Percentiles rank a stretch among this genome's conserved stretches.
Conservation (phyloP, 2,888 invertebrate genomes). For the Hecatera dysodea region DNA sequence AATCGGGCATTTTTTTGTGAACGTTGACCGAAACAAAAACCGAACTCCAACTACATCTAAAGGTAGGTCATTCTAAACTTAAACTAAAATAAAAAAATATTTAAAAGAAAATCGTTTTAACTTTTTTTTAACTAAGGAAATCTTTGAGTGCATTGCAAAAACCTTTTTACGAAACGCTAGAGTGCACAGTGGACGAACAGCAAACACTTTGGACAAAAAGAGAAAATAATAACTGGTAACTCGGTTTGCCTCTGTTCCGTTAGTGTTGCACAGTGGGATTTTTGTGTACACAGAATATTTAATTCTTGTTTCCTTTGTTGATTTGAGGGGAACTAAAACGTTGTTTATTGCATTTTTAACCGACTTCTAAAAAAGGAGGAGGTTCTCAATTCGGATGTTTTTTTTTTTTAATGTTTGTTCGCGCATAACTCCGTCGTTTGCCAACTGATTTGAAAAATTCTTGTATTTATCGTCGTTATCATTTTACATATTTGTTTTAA, state of each 20-base stretch:
- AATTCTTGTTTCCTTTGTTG: background rate
- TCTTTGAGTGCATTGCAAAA: slow-evolving; percentile 20
- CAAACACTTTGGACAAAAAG: slow-evolving; percentile 45
- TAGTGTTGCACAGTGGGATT: background rate
- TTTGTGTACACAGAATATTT: slow-evolving; percentile 2
- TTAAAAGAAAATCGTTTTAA: background rate
- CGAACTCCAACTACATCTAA: too few species aligned
- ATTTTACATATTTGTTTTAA: too few species aligned
- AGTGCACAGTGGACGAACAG: slow-evolving; percentile 24
- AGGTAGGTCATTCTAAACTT: too few species aligned
- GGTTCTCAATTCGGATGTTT: too few species aligned
- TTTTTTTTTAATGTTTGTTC: too few species aligned
- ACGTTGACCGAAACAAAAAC: too few species aligned
- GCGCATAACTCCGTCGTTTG: too few species aligned
- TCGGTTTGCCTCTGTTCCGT: slow-evolving; percentile 1
- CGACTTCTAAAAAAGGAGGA: too few species aligned
- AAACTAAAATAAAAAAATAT: background rate
- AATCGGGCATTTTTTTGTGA: too few species aligned
- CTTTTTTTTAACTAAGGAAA: background rate
- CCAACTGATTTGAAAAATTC: too few species aligned
- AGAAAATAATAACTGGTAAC: slow-evolving; percentile 11
- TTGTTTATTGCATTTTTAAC: background rate
- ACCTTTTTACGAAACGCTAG: slow-evolving; percentile 12
- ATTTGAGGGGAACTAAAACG: background rate
- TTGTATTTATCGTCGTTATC: too few species aligned